Evolutionary conservation across 2,888 invertebrate genomes (phyloP).

Genomic region (Leucophenga maculata): DNA sequence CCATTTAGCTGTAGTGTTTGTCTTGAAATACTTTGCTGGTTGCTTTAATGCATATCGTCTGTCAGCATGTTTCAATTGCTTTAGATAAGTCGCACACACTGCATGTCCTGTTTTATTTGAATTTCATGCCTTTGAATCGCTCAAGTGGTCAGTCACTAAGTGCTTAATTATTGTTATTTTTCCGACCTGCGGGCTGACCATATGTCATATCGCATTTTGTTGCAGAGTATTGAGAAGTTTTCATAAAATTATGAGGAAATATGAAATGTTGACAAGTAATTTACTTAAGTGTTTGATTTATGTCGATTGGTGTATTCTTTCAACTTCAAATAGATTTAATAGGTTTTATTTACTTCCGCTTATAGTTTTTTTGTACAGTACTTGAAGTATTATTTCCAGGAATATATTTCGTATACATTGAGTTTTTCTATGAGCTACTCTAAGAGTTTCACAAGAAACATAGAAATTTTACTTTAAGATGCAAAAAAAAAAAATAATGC

Average conservation of each 20-base stretch:
- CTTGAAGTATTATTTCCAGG: no score
- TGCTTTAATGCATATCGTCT: background rate
- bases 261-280: slow-evolving; percentile 5
- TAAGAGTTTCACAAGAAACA: no score
- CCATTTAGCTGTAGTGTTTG: background rate
- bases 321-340: background rate
- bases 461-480: no score
- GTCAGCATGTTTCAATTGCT: slow-evolving; percentile 16
- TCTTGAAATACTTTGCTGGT: background rate
- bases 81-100: background rate
- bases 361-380: background rate
- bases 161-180: slow-evolving; percentile 20
- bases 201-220: background rate
- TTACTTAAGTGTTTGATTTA: slow-evolving; percentile 9
- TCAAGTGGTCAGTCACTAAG: slow-evolving; percentile 24
- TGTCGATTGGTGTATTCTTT: background rate
- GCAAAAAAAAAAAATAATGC: no score
- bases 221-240: background rate
- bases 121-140: background rate
- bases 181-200: background rate
- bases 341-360: background rate
- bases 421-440: no score
- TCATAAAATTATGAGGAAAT: background rate
- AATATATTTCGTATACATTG: no score
- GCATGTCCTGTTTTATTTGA: background rate